phyloP scores from a whole-genome alignment of 2,113 vertebrate species.

The Gallinago jamesoni region DNA sequence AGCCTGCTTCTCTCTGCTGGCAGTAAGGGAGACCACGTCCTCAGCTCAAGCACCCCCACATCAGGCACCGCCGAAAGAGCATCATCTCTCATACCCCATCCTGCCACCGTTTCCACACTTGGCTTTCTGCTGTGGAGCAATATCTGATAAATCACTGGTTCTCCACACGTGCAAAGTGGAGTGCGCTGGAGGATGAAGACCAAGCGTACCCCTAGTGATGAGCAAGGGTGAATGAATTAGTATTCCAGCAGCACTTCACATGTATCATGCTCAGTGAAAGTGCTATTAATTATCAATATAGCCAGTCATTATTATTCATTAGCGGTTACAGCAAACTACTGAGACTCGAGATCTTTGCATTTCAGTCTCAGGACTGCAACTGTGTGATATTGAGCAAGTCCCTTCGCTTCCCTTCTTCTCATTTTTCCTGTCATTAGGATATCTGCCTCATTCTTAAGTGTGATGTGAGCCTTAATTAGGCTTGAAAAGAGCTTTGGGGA shows the following conservation, averaged over 20 bases:
- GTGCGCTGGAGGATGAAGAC: neutral
- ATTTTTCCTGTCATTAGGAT: neutral
- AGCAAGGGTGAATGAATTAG: neutral
- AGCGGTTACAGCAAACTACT: neutral
- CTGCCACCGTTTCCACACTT: neutral
- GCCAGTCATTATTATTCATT: slow-evolving; percentile 23
- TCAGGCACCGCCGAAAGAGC: neutral
- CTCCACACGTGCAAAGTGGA: neutral
- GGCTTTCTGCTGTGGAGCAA: neutral
- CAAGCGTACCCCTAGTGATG: neutral
- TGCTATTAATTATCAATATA: slow-evolving; percentile 24
- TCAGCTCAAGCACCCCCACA: neutral
- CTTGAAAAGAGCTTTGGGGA: slow-evolving; percentile 6
- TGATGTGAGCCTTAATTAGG: slow-evolving; percentile 24
- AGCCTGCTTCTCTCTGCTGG: neutral
- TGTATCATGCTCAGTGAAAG: neutral
- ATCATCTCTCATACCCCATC: neutral
- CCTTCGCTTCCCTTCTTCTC: neutral
- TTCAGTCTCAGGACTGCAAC: neutral
- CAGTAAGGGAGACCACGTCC: neutral
- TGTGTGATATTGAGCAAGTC: neutral
- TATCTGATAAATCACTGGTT: neutral
- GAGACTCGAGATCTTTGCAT: neutral
- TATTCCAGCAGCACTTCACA: neutral
- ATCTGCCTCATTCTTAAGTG: neutral